These are phyloP conservation scores for Danaus plexippus DNA, from an alignment of 1,140 invertebrate genomes.

Conservation along the genomic window DNA sequence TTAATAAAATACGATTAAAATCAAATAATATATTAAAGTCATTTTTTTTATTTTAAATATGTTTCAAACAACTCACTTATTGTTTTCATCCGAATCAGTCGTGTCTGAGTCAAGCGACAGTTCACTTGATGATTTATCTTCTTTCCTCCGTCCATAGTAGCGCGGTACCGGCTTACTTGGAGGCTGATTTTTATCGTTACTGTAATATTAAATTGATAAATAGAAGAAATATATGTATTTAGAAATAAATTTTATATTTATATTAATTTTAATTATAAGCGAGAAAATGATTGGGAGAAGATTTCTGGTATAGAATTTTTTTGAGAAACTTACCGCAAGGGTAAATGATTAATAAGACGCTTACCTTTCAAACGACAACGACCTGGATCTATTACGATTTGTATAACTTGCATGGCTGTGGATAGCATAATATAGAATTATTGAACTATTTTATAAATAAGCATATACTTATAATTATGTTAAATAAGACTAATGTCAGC, in stretches of 20 bases:
- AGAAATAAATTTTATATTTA: too few species aligned
- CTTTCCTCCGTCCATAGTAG: conserved; percentile 64
- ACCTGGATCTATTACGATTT: conserved; percentile 52
- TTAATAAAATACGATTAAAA: neutral
- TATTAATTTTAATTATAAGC: too few species aligned
- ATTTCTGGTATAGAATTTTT: too few species aligned
- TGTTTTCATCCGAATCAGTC: conserved; percentile 43
- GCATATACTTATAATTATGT: neutral
- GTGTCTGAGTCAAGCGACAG: conserved; percentile 59
- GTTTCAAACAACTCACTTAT: conserved; percentile 42
- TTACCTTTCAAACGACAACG: conserved; percentile 60
- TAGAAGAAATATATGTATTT: too few species aligned
- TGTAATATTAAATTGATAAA: conserved; percentile 16
- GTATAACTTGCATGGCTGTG: conserved; percentile 44
- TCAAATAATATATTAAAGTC: too few species aligned
- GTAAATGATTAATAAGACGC: conserved; percentile 10
- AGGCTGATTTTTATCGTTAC: conserved; percentile 26
- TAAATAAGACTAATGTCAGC: too few species aligned
- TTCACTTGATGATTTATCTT: conserved; percentile 66
- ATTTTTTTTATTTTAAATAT: neutral
- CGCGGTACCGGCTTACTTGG: conserved; percentile 42
- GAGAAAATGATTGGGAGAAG: too few species aligned
- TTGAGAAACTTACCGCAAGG: too few species aligned
- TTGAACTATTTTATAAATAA: conserved; percentile 3
- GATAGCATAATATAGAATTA: conserved; percentile 6